Evolutionary conservation across 2,113 vertebrate genomes (phyloP), one percentile per base, ranked within the genome.

Genomic region (Herpailurus yagouaroundi): DNA sequence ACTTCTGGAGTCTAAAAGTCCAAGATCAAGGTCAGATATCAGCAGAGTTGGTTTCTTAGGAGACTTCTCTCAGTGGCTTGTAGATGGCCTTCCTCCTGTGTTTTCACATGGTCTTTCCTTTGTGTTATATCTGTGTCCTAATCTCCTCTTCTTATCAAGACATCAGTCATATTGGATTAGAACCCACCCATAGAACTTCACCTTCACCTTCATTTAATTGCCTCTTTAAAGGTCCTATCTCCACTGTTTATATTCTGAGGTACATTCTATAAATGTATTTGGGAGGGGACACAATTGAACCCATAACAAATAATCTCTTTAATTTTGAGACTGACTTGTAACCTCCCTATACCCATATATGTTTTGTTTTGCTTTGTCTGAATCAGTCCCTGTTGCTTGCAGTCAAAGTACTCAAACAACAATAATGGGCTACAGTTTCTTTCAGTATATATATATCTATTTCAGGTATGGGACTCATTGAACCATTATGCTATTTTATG

Each of bases 401-500:
- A 57, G 5, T 81, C 15, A 89, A 66, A 66, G n/a, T 77, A 45
- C 23, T 23, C 36, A 71, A 23, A 31, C 15, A 27, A n/a, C 3
- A 69, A 16, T 52, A 64, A 31, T 23, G 64, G 41, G 41, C 18
- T 10, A 71, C n/a, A 87, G 23, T 29, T 29, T 45, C 14, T 23
- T n/a, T 21, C 7, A 41, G 33, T 63, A 6, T 31, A 66, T 31
- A 21, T 52, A 25, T 36, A 7, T n/a, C n/a, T 60, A n/a, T 71
- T n/a, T 91, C 36, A 69, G 27, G 36, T 64, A 48, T n/a, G 38
- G 12, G 29, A 86, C 18, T 96, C 71, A 73, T 31, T 89, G 66
- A 74, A 27, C 45, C 66, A 71, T 91, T 52, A 63, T 21, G 4
- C 13, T 38, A 60, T 95, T 95, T 94, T 96, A 88, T 91, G 21